Conservation (phyloP, 2,113 vertebrate species). For the Phaethon lepturus region DNA sequence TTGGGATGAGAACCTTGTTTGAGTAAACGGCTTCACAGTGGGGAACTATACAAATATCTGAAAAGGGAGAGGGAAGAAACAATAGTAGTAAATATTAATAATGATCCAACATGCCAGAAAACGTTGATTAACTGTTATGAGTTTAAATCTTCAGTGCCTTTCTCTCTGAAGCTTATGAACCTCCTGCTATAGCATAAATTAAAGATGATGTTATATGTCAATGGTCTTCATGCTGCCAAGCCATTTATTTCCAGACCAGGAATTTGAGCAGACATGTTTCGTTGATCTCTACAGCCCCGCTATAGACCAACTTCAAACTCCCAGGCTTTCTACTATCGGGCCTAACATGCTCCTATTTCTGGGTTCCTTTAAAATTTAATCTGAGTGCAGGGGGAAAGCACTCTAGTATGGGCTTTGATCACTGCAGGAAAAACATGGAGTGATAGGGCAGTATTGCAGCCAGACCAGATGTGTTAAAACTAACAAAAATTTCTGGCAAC, state of each 20-base stretch:
- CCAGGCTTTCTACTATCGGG: neutral
- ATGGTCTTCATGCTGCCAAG: neutral
- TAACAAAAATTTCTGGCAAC: neutral
- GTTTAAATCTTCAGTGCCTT: neutral
- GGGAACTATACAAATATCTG: neutral
- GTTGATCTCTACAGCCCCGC: neutral
- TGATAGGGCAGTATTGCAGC: neutral
- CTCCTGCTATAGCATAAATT: neutral
- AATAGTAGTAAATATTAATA: neutral
- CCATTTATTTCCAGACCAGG: neutral
- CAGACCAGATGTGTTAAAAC: neutral
- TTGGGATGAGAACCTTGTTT: neutral
- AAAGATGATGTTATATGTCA: neutral
- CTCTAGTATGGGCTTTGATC: neutral
- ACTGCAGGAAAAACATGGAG: neutral
- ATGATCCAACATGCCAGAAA: neutral
- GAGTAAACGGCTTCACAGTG: neutral
- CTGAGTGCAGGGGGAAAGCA: neutral
- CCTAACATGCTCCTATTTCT: neutral
- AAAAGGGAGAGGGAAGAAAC: neutral
- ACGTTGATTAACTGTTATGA: constrained; percentile 1
- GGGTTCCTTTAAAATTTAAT: neutral
- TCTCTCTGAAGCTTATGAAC: neutral
- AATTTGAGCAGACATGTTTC: neutral
- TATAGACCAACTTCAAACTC: neutral